A percentile compares a stretch with the other conserved stretches of the same genome.
Evolutionary conservation across 2,113 vertebrate genomes (phyloP).

Genomic region (Thunnus thynnus): DNA sequence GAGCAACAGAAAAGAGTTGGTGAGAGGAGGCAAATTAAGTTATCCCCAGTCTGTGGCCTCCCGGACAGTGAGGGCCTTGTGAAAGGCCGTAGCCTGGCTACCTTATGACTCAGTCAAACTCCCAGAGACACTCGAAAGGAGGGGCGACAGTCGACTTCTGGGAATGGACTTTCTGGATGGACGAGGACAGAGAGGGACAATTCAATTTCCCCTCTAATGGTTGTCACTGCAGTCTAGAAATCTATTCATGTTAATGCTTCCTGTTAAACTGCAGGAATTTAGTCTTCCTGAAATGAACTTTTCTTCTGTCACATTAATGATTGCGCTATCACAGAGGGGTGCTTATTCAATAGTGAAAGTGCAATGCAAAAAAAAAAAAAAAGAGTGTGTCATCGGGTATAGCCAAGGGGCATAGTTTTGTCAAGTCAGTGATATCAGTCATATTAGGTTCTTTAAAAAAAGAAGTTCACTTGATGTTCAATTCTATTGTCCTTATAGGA

Average conservation of each 20-base stretch:
- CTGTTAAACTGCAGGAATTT: neutral
- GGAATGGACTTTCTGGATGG: slow-evolving; percentile 48
- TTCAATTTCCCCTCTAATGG: slow-evolving; percentile 29
- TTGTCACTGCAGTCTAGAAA: neutral
- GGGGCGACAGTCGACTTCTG: slow-evolving; percentile 52
- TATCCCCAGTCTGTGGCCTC: slow-evolving; percentile 65
- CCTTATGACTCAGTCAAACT: slow-evolving; percentile 76
- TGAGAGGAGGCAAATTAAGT: slow-evolving; percentile 72
- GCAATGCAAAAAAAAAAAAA: neutral
- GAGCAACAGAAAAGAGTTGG: slow-evolving; percentile 29
- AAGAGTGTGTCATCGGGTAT: too few species aligned
- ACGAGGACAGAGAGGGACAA: slow-evolving; percentile 23
- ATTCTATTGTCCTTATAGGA: too few species aligned
- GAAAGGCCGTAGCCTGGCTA: slow-evolving; percentile 72
- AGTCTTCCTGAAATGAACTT: neutral
- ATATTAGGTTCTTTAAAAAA: too few species aligned
- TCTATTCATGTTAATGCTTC: neutral
- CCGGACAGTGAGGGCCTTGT: slow-evolving; percentile 70
- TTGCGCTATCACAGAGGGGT: neutral
- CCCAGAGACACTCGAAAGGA: slow-evolving; percentile 58
- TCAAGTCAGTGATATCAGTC: too few species aligned
- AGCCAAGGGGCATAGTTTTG: too few species aligned
- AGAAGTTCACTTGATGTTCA: too few species aligned
- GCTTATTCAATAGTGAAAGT: neutral
- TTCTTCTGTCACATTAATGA: neutral